phyloP scores from a whole-genome alignment of 92 coral and sea anemone genomes.

The Bergia puertoricense region DNA sequence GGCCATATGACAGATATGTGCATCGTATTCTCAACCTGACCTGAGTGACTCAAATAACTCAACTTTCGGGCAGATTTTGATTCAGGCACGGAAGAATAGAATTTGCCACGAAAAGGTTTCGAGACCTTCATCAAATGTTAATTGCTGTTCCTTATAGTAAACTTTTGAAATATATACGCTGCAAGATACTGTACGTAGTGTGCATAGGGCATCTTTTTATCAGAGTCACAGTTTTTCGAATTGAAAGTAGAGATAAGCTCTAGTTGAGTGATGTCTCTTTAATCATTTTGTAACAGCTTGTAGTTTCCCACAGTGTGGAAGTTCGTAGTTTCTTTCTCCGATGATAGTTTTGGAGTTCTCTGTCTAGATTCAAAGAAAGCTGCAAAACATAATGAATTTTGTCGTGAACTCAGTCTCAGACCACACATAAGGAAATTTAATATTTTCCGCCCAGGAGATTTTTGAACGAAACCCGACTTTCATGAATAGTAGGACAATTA shows the following conservation, averaged over 20 bases:
- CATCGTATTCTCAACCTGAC: conserved; percentile 16
- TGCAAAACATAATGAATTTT: conserved; percentile 20
- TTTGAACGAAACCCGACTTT: conserved; percentile 45
- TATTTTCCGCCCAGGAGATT: conserved; percentile 44
- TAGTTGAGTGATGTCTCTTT: conserved; percentile 42
- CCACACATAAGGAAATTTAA: conserved; percentile 44
- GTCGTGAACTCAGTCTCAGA: conserved; percentile 8
- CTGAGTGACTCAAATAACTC: conserved; percentile 34
- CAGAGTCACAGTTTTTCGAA: conserved; percentile 29
- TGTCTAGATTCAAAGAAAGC: conserved; percentile 13
- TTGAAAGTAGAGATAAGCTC: conserved; percentile 38
- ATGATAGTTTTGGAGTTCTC: conserved; percentile 17
- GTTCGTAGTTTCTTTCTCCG: not conserved
- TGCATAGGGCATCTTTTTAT: conserved; percentile 16
- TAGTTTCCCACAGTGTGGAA: conserved; percentile 35
- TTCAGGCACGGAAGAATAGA: conserved; percentile 38
- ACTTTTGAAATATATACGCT: not conserved
- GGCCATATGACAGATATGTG: not conserved
- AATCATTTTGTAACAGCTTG: conserved; percentile 38
- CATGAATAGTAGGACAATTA: conserved; percentile 46
- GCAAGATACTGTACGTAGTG: not conserved
- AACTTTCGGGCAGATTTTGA: conserved; percentile 7
- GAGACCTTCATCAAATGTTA: not conserved
- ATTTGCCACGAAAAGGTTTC: not conserved
- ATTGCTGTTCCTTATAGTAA: conserved; percentile 10